Conservation (phyloP, 2,113 vertebrate species). For the Lasiurus cinereus region DNA sequence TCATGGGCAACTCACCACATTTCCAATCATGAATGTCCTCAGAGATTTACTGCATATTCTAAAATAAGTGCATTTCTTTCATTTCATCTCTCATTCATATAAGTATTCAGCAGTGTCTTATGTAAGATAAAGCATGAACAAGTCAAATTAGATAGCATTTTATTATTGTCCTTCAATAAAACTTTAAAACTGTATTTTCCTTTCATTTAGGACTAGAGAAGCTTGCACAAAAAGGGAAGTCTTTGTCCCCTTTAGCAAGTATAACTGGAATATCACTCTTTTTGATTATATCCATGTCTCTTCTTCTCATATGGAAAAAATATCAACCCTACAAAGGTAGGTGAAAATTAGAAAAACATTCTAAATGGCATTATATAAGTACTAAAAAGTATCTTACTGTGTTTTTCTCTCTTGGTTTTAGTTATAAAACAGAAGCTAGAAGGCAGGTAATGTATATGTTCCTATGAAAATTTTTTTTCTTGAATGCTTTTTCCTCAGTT, state of each 20-base stretch:
- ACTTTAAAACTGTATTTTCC: slow-evolving; percentile 42
- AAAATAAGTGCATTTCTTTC: background rate
- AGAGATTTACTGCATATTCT: background rate
- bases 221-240: slow-evolving; percentile 87
- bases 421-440: slow-evolving; percentile 86
- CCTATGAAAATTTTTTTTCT: slow-evolving; percentile 54
- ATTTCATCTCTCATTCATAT: background rate
- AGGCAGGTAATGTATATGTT: slow-evolving; percentile 85
- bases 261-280: slow-evolving; percentile 90
- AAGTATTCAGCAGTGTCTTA: background rate
- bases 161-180: slow-evolving; percentile 34
- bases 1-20: background rate
- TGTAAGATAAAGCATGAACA: slow-evolving; percentile 27
- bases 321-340: slow-evolving; percentile 89
- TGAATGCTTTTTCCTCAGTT: background rate
- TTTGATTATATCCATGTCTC: slow-evolving; percentile 87
- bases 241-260: slow-evolving; percentile 88
- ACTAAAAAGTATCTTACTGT: slow-evolving; percentile 36
- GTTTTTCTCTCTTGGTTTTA: slow-evolving; percentile 79
- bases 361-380: background rate
- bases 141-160: background rate
- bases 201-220: slow-evolving; percentile 88
- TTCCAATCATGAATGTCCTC: background rate
- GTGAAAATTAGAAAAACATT: slow-evolving; percentile 61
- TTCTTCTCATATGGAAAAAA: slow-evolving; percentile 89